phyloP scores from a whole-genome alignment of 1,140 invertebrate species.

The Oedothorax gibbosus region DNA sequence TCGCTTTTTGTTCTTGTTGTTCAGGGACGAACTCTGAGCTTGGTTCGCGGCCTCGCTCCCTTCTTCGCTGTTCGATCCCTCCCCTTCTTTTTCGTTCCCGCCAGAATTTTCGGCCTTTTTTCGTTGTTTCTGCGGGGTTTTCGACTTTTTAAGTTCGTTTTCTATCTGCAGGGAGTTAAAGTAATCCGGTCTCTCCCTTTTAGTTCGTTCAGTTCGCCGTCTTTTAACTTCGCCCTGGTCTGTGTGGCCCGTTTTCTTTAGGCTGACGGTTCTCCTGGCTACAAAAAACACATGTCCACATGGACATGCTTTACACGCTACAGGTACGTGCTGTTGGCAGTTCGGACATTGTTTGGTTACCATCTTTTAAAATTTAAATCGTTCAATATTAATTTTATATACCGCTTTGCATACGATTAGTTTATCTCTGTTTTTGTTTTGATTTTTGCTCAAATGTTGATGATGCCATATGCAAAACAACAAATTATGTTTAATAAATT shows the following conservation, averaged over 20 bases:
- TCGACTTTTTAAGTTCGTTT: slow-evolving; percentile 75
- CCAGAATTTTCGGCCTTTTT: slow-evolving; percentile 38
- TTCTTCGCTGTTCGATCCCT: slow-evolving; percentile 60
- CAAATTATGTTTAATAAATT: not conserved
- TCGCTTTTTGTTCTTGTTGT: slow-evolving; percentile 46
- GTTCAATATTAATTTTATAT: not conserved
- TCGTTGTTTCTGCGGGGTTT: slow-evolving; percentile 28
- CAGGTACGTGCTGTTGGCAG: slow-evolving; percentile 75
- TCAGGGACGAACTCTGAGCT: not conserved
- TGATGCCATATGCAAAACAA: slow-evolving; percentile 7
- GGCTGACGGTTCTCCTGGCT: slow-evolving; percentile 72
- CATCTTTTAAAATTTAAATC: slow-evolving; percentile 29
- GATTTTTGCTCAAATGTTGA: not conserved
- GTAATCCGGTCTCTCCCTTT: slow-evolving; percentile 83
- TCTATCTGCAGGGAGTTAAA: slow-evolving; percentile 84
- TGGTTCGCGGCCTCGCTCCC: slow-evolving; percentile 32
- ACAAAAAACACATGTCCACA: slow-evolving; percentile 83
- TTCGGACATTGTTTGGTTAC: slow-evolving; percentile 59
- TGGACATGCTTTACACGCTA: slow-evolving; percentile 83
- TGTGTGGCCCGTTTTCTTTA: slow-evolving; percentile 61
- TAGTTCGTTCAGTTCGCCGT: slow-evolving; percentile 79
- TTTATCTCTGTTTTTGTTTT: slow-evolving; percentile 3
- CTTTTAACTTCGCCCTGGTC: slow-evolving; percentile 68
- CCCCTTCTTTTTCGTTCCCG: slow-evolving; percentile 54
- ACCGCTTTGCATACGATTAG: not conserved